These are phyloP conservation scores for zebrafish (Danio rerio) DNA, from an alignment of 2,113 vertebrate species.

Conservation along the genomic window GRCz12tu NC_133178.1:2594001-2594500, in stretches of 20 bases:
- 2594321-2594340: neutral
- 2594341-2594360: no score
- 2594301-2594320: no score
- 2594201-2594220: slow-evolving; percentile 5
- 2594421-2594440: no score
- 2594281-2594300: neutral
- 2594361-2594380: no score
- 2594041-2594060: slow-evolving; percentile 39
- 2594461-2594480: no score
- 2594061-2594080: neutral
- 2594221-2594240: neutral
- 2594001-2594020: slow-evolving; percentile 3
- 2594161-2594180: no score
- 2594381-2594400: no score
- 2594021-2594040: slow-evolving; percentile 49
- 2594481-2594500: neutral
- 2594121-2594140: neutral
- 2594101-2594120: neutral
- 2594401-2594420: no score
- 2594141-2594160: neutral
- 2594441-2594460: no score
- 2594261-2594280: neutral
- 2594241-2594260: neutral
- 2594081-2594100: no score
- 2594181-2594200: neutral